Percentiles rank a stretch among this genome's conserved stretches.
These are phyloP conservation scores for Equus quagga DNA, from an alignment of 2,113 vertebrate genomes.

Conservation along the genomic window DNA sequence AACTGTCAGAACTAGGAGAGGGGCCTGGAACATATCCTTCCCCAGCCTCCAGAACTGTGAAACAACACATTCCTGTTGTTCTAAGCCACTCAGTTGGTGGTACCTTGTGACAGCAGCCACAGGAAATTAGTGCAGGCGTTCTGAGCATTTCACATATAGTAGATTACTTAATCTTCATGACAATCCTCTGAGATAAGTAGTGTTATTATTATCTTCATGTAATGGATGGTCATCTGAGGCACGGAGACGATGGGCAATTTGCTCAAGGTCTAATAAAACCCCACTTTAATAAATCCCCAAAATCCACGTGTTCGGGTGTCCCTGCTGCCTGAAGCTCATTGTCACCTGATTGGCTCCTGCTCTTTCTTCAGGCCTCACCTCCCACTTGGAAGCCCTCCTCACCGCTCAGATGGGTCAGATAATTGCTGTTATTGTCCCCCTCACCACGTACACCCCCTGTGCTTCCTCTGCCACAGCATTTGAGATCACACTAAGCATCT, in stretches of 20 bases:
- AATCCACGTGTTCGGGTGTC: neutral
- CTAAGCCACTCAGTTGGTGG: neutral
- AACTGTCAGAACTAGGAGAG: neutral
- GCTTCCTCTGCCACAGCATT: neutral
- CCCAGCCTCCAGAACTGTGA: neutral
- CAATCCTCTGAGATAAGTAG: too few species aligned
- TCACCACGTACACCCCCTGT: too few species aligned
- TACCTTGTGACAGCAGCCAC: neutral
- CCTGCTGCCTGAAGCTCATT: neutral
- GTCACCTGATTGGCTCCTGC: neutral
- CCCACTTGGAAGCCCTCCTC: neutral
- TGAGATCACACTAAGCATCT: neutral
- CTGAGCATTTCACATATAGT: neutral
- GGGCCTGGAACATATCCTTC: neutral
- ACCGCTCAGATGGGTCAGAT: neutral
- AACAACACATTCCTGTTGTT: accelerated
- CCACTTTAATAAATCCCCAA: accelerated
- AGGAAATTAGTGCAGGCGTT: neutral
- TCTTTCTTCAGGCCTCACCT: neutral
- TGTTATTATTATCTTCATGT: neutral
- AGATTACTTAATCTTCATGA: neutral
- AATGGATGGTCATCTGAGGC: neutral
- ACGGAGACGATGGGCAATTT: neutral
- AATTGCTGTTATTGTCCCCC: too few species aligned
- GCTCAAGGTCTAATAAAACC: neutral